Conservation (phyloP, 2,797 vertebrate species). For the Oreochromis mossambicus region DNA sequence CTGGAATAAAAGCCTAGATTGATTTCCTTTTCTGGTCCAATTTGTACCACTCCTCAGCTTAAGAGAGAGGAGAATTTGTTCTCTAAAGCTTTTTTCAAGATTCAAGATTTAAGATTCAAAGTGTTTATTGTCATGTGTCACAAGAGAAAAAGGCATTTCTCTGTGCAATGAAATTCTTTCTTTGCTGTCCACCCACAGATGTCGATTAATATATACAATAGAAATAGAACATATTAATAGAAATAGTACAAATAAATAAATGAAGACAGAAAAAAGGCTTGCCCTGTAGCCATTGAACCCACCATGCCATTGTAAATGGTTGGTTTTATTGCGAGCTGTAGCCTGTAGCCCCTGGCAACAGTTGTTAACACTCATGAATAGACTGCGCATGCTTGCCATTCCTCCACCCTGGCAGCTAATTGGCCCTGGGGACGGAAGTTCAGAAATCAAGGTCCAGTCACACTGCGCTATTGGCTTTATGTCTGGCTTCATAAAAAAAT, state of each 20-base stretch:
- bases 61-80: neutral
- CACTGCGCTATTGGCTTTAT: neutral
- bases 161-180: no score
- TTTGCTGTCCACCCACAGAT: no score
- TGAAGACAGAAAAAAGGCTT: no score
- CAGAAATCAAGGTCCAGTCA: neutral
- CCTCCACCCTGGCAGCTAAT: neutral
- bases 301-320: neutral
- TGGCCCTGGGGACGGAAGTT: neutral
- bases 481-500: neutral
- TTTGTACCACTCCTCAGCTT: neutral
- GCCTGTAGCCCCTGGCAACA: neutral
- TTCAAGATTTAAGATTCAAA: no score
- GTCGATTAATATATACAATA: no score
- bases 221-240: no score
- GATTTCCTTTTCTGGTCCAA: no score
- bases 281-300: neutral
- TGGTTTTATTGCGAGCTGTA: neutral
- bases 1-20: neutral
- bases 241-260: no score
- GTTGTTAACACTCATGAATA: neutral
- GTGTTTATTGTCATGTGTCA: no score
- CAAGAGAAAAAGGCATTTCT: no score
- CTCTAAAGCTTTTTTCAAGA: neutral
- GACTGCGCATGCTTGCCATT: accelerated